A percentile compares a stretch with the other conserved stretches of the same genome.
phyloP scores from a whole-genome alignment of 2,888 invertebrate genomes.

The Schizaphis graminum region DNA sequence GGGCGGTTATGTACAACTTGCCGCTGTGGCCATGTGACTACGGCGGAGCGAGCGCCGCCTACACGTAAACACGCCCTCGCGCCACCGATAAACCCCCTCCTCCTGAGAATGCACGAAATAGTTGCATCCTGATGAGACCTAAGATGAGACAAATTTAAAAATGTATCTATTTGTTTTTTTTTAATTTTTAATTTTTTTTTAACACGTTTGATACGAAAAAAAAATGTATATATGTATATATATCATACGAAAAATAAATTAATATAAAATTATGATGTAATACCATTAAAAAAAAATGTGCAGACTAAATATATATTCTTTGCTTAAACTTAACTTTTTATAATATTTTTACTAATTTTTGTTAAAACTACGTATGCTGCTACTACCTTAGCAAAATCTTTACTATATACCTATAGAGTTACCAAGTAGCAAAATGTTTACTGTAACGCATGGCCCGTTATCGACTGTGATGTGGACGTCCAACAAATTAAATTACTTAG shows the following conservation, averaged over 20 bases:
- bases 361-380: not conserved
- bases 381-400: not conserved
- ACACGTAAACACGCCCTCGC: slow-evolving; percentile 60
- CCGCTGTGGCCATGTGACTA: slow-evolving; percentile 34
- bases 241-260: not conserved
- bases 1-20: slow-evolving; percentile 13
- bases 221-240: no score
- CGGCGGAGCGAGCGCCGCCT: slow-evolving; percentile 59
- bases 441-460: no score
- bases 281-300: not conserved
- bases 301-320: not conserved
- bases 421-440: not conserved
- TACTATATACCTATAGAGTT: not conserved
- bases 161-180: not conserved
- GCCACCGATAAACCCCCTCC: not conserved
- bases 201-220: no score
- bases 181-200: not conserved
- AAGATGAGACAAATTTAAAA: not conserved
- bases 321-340: not conserved
- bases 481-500: not conserved
- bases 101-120: not conserved
- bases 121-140: no score
- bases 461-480: not conserved
- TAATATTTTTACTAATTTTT: not conserved
- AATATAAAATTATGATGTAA: not conserved